These are phyloP conservation scores for Martes martes DNA, from an alignment of 2,113 vertebrate genomes.

Conservation along the genomic window DNA sequence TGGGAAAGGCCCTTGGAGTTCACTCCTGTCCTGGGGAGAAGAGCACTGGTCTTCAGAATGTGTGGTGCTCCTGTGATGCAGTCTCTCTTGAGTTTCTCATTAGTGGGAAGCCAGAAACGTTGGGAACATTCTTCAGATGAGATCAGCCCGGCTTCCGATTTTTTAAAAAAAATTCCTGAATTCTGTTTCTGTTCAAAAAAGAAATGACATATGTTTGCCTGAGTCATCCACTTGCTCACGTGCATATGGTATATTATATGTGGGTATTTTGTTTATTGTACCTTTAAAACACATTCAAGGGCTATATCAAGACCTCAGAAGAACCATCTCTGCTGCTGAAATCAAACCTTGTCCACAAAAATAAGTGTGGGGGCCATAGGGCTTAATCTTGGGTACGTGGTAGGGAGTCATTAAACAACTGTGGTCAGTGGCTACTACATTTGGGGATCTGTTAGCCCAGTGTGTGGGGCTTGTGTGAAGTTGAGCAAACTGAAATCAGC, in stretches of 20 bases:
- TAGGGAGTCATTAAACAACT: neutral
- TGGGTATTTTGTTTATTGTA: slow-evolving; percentile 6
- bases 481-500: neutral
- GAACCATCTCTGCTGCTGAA: neutral
- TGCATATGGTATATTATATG: neutral
- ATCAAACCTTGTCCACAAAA: neutral
- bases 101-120: neutral
- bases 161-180: neutral
- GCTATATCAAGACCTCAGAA: slow-evolving; percentile 13
- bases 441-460: neutral
- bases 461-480: neutral
- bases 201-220: neutral
- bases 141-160: neutral
- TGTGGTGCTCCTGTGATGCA: neutral
- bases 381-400: neutral
- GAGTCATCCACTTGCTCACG: slow-evolving; percentile 35
- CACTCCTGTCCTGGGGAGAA: neutral
- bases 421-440: neutral
- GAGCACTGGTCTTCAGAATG: neutral
- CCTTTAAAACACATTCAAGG: slow-evolving; percentile 38
- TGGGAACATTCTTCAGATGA: neutral
- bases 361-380: neutral
- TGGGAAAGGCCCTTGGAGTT: neutral
- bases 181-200: slow-evolving; percentile 47
- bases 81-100: neutral